Conservation (phyloP, 1,140 invertebrate genomes). For the Diplogasteroides magnus region DNA sequence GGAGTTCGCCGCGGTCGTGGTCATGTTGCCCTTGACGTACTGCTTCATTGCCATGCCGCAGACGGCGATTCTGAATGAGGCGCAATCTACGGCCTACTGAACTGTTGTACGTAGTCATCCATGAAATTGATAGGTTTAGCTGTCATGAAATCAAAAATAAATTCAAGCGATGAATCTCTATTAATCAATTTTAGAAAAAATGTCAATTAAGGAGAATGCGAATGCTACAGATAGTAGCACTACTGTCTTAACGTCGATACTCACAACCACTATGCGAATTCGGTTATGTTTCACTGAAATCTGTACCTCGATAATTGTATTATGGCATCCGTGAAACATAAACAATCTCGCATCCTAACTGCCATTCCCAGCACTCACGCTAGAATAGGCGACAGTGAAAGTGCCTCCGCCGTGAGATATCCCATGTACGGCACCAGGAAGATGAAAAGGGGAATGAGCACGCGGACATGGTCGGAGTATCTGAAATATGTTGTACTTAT, state of each 20-base stretch:
- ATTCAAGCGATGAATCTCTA: too few species aligned
- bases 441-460: slow-evolving; percentile 47
- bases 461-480: slow-evolving; percentile 31
- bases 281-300: too few species aligned
- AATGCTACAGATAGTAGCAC: too few species aligned
- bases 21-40: slow-evolving; percentile 96
- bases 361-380: slow-evolving; percentile 47
- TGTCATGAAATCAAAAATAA: too few species aligned
- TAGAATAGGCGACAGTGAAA: slow-evolving; percentile 49
- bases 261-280: too few species aligned
- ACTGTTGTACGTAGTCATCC: too few species aligned
- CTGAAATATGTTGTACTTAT: slow-evolving; percentile 25
- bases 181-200: background rate
- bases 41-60: slow-evolving; percentile 98
- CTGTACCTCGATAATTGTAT: too few species aligned
- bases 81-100: too few species aligned
- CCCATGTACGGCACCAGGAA: slow-evolving; percentile 47
- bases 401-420: slow-evolving; percentile 46
- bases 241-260: too few species aligned
- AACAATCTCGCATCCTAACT: too few species aligned
- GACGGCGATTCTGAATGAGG: slow-evolving; percentile 74
- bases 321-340: too few species aligned
- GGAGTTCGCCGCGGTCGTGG: slow-evolving; percentile 90
- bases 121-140: too few species aligned
- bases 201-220: background rate